phyloP scores from a whole-genome alignment of 2,113 vertebrate genomes.

The Hippoglossus stenolepis region DNA sequence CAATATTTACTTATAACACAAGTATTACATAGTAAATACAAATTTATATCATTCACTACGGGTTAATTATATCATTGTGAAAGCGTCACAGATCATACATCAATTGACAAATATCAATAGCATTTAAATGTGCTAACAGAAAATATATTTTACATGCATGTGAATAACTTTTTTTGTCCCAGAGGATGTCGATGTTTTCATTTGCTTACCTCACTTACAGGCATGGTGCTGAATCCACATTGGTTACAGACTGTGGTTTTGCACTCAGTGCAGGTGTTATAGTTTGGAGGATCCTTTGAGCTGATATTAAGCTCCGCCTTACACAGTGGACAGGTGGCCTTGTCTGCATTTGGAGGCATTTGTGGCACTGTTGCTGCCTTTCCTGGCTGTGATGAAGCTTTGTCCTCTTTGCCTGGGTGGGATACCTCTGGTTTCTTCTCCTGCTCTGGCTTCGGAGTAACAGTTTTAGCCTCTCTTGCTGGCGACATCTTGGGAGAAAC shows the following conservation, averaged over 20 bases:
- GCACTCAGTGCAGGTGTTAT: slow-evolving; percentile 92
- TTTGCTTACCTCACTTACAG: slow-evolving; percentile 60
- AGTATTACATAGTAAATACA: background rate
- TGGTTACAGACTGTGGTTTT: slow-evolving; percentile 91
- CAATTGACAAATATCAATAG: background rate
- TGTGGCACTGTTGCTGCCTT: slow-evolving; percentile 23
- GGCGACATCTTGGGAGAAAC: slow-evolving; percentile 69
- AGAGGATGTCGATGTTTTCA: background rate
- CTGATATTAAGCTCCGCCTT: slow-evolving; percentile 88
- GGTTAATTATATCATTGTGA: too few species aligned
- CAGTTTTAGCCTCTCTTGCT: slow-evolving; percentile 50
- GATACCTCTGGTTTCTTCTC: slow-evolving; percentile 54
- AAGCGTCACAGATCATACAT: background rate
- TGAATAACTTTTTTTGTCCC: too few species aligned
- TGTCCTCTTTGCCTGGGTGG: slow-evolving; percentile 46
- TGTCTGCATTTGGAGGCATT: slow-evolving; percentile 27
- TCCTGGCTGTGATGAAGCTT: slow-evolving; percentile 38
- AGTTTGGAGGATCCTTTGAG: slow-evolving; percentile 87
- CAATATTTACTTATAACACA: background rate
- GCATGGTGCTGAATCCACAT: slow-evolving; percentile 83
- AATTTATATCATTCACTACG: too few species aligned
- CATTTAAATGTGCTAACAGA: background rate
- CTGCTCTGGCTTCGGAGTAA: slow-evolving; percentile 51
- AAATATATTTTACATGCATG: background rate
- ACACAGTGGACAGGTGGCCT: slow-evolving; percentile 88